A percentile compares a stretch with the other conserved stretches of the same genome.
phyloP scores from a whole-genome alignment of 2,797 vertebrate genomes.

The Artibeus jamaicensis region DNA sequence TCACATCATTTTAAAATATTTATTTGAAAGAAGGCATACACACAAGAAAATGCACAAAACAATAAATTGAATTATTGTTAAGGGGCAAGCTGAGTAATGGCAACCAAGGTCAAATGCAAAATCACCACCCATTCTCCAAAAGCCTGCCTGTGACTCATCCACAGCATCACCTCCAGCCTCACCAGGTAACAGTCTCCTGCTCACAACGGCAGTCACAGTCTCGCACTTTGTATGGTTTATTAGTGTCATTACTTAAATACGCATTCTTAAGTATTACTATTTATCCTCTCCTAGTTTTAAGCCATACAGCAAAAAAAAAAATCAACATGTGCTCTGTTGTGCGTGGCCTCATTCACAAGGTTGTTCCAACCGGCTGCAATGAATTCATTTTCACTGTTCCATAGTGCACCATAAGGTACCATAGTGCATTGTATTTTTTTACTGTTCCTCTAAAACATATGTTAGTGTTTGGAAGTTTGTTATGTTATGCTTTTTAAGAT shows the following conservation, averaged over 20 bases:
- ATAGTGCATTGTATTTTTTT: not conserved
- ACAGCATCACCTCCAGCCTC: no score
- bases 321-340: not conserved
- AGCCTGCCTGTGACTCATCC: fast-evolving
- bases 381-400: not conserved
- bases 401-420: not conserved
- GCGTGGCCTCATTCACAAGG: not conserved
- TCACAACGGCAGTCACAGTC: not conserved
- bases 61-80: not conserved
- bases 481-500: not conserved
- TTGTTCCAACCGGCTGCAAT: not conserved
- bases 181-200: not conserved
- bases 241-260: not conserved
- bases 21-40: not conserved
- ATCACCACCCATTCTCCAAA: no score
- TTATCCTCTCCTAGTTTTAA: not conserved
- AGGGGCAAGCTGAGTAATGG: not conserved
- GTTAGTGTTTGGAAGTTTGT: not conserved
- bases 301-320: not conserved
- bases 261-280: not conserved
- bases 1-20: not conserved
- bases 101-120: not conserved
- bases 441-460: not conserved
- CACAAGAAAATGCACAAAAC: not conserved
- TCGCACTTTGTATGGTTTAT: not conserved